A percentile compares a stretch with the other conserved stretches of the same genome.
These are phyloP conservation scores for Raja brachyura DNA, from an alignment of 2,113 vertebrate genomes.

Conservation along the genomic window DNA sequence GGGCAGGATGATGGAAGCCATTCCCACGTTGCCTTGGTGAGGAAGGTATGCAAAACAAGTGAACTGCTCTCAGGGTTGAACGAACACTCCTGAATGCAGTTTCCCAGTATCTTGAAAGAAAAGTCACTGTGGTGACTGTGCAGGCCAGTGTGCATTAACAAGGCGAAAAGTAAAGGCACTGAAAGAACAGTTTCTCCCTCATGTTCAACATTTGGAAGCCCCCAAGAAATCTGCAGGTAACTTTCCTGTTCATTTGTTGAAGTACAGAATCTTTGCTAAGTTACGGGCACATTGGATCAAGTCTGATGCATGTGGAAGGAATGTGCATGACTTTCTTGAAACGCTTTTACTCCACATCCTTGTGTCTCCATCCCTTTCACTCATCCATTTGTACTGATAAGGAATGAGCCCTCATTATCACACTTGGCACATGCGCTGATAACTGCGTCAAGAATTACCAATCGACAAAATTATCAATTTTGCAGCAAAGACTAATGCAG, in stretches of 20 bases:
- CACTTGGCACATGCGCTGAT: background rate
- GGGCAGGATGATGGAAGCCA: background rate
- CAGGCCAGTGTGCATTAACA: background rate
- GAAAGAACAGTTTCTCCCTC: background rate
- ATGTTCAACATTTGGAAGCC: background rate
- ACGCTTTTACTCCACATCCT: background rate
- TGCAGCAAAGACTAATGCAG: background rate
- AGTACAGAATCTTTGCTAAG: background rate
- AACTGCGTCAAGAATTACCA: background rate
- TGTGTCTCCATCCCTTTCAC: background rate
- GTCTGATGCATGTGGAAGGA: background rate
- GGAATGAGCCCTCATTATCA: background rate
- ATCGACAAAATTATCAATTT: background rate
- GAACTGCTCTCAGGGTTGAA: background rate
- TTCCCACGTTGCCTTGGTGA: conserved; percentile 39
- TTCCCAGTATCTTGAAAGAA: background rate
- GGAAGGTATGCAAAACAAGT: conserved; percentile 5
- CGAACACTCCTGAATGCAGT: background rate
- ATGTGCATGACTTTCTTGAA: background rate
- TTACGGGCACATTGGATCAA: background rate
- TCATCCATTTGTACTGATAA: background rate
- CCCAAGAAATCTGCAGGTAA: background rate
- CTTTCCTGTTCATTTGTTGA: conserved; percentile 10
- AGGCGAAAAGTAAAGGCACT: background rate
- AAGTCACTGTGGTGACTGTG: background rate